Conservation (phyloP, 2,797 vertebrate species). For the Gallinago solitaria region DNA sequence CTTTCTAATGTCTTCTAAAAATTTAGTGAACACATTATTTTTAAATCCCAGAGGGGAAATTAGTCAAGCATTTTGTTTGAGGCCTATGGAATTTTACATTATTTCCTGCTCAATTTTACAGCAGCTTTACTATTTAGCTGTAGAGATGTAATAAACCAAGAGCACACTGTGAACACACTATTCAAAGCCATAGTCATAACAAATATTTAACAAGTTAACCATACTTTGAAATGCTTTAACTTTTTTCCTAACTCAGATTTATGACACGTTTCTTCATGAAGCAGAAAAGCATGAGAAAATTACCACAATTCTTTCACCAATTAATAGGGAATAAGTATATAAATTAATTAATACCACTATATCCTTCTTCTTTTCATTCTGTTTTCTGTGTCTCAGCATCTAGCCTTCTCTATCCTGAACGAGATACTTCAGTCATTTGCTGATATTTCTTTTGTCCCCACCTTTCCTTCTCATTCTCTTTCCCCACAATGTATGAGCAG, state of each 20-base stretch:
- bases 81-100: conserved; percentile 1
- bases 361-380: not conserved
- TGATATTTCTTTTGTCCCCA: not conserved
- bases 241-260: not conserved
- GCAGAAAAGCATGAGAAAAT: not conserved
- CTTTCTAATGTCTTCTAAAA: not conserved
- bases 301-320: not conserved
- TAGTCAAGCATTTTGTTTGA: not conserved
- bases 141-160: not conserved
- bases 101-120: not conserved
- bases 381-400: not conserved
- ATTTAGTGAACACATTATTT: not conserved
- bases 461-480: not conserved
- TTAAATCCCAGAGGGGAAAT: not conserved
- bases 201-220: not conserved
- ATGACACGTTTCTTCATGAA: not conserved
- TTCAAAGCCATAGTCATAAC: not conserved
- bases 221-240: not conserved
- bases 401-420: not conserved
- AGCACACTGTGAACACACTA: not conserved
- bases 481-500: not conserved
- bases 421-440: not conserved
- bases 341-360: not conserved
- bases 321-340: not conserved
- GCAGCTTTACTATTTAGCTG: not conserved